Evolutionary conservation across 2,797 vertebrate genomes (phyloP).

Genomic region (Chelmon rostratus): DNA sequence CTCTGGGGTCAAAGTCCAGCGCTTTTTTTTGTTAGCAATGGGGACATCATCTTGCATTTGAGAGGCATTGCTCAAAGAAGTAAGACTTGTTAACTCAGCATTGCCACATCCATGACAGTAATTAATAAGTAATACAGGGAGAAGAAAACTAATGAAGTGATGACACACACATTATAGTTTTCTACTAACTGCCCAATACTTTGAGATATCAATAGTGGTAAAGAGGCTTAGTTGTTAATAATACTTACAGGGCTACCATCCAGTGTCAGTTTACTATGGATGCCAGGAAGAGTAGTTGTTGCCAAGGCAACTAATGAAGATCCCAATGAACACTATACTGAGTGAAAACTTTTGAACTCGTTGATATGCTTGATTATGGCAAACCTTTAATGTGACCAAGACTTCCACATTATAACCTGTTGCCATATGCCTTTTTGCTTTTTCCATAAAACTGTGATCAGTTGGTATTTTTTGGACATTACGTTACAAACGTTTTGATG

Average conservation of each 20-base stretch:
- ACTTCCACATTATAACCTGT: not conserved
- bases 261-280: not conserved
- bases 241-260: not conserved
- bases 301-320: not conserved
- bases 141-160: slow-evolving; percentile 23
- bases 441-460: not conserved
- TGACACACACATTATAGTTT: slow-evolving; percentile 29
- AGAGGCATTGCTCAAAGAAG: slow-evolving; percentile 30
- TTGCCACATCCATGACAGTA: slow-evolving; percentile 25
- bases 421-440: not conserved
- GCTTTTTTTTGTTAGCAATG: slow-evolving; percentile 1
- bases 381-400: not conserved
- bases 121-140: slow-evolving; percentile 27
- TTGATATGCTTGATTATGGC: not conserved
- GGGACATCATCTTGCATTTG: slow-evolving; percentile 25
- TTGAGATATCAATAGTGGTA: not conserved
- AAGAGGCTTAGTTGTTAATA: not conserved
- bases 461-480: not conserved
- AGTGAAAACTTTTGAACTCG: not conserved
- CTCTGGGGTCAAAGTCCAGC: not conserved
- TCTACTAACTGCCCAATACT: slow-evolving; percentile 2
- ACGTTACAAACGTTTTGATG: slow-evolving; percentile 6
- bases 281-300: not conserved
- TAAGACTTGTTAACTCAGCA: slow-evolving; percentile 40
- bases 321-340: not conserved